Evolutionary conservation across 2,113 vertebrate species (phyloP), one percentile per base, ranked within the genome.

Genomic region (Oryzias javanicus): DNA sequence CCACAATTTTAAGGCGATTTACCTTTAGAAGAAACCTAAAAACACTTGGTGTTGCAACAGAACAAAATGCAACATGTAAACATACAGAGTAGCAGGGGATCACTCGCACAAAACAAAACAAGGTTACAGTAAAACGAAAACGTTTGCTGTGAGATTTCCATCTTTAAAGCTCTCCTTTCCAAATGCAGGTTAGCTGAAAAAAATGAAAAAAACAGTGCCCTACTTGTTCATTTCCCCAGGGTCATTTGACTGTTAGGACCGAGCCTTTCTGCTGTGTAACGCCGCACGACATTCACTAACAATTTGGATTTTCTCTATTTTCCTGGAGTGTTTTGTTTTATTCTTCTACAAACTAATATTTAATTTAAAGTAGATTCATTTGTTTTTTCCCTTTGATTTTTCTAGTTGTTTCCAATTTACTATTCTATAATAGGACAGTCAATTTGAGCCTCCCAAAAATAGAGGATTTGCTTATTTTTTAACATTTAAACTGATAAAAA

Each of bases 31-130:
- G 66, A 85, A 70, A 27, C 25, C 25, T 35, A 7, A n/a, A 19
- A 55, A 66, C 72, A 74, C 68, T 70, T 56, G 65, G 70, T 84
- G 72, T 83, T 60, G 84, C 63, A 79, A 87, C 59, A 76, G 70
- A 86, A 82, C 72, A 85, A 45, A 82, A 80, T 78, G 88, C 79
- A 83, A 83, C 70, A 83, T 84, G 82, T 83, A 89, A 89, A 89
- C 86, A 78, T 57, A 80, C 66, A 72, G 48, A 74, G 59, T 72
- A 87, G 76, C 64, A 68, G 73, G 49, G 50, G 40, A 78, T 81
- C 64, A 78, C 7, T 35, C 67, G 76, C 62, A 76, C 45, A 22
- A 10, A 78, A 78, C 66, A 68, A 67, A 77, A 76, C 59, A 65
- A 84, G 76, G 46, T 64, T 85, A 82, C 86, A 86, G 83, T 87